Conservation (phyloP, 2,113 vertebrate genomes). For the Menura novaehollandiae region DNA sequence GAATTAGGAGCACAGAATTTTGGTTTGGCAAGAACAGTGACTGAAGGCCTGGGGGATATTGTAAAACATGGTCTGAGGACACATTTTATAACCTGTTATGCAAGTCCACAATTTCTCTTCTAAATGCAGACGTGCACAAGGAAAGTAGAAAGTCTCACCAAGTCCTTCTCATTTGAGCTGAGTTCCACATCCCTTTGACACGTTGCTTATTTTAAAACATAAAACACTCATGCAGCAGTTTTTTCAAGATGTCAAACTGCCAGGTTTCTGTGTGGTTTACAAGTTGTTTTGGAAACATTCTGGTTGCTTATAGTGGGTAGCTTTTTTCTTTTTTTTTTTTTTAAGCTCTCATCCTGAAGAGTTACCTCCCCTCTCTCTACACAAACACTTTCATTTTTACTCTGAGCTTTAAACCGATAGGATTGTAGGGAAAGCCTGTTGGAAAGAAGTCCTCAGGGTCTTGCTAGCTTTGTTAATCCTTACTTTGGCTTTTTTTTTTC, state of each 20-base stretch:
- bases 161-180: background rate
- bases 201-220: background rate
- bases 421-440: background rate
- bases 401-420: background rate
- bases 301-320: background rate
- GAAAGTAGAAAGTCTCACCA: background rate
- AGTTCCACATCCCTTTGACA: background rate
- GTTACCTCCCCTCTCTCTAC: background rate
- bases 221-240: background rate
- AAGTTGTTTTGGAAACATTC: conserved; percentile 37
- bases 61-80: background rate
- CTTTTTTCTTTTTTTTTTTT: background rate
- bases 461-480: conserved; percentile 26
- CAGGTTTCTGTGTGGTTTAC: background rate
- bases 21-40: background rate
- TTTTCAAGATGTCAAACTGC: background rate
- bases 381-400: background rate
- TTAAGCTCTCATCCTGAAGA: background rate
- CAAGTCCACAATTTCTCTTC: background rate
- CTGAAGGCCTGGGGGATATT: background rate
- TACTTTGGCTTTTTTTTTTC: background rate
- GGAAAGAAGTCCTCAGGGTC: background rate
- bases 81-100: background rate
- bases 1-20: background rate
- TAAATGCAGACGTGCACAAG: background rate